Evolutionary conservation across 2,113 vertebrate genomes (phyloP).

Genomic region (Nesoenas mayeri): DNA sequence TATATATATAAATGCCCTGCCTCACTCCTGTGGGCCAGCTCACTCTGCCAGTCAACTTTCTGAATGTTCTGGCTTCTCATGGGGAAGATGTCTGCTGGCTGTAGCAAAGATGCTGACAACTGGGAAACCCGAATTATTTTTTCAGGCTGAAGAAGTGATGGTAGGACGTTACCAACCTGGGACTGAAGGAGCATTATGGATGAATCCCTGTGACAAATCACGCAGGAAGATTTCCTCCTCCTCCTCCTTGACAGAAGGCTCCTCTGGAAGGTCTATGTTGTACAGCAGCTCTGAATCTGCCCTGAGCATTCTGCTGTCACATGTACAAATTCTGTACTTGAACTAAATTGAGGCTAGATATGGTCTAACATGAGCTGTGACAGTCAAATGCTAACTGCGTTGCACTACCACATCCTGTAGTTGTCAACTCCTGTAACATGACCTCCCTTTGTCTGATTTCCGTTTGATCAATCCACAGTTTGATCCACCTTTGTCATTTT

Average conservation of each 20-base stretch:
- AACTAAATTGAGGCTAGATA: not conserved
- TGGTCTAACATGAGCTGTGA: not conserved
- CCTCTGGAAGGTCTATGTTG: not conserved
- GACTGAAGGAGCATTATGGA: not conserved
- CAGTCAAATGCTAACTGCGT: not conserved
- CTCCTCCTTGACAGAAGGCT: conserved; percentile 1
- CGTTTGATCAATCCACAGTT: not conserved
- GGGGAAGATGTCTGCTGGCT: not conserved
- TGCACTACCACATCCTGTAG: not conserved
- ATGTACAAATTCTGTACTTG: not conserved
- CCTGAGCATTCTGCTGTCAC: not conserved
- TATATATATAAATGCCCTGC: not conserved
- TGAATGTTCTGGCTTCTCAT: not conserved
- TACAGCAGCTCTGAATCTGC: not conserved
- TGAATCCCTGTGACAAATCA: not conserved
- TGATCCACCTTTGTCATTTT: not conserved
- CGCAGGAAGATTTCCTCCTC: not conserved
- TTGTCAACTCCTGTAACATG: not conserved
- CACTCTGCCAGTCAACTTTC: not conserved
- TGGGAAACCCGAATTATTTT: not conserved
- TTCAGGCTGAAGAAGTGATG: not conserved
- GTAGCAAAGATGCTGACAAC: not conserved
- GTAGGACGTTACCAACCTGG: not conserved
- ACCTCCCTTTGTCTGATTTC: not conserved
- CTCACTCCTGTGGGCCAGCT: not conserved